Evolutionary conservation across 2,888 invertebrate species (phyloP).

Genomic region (Neocrepidodera transversa): DNA sequence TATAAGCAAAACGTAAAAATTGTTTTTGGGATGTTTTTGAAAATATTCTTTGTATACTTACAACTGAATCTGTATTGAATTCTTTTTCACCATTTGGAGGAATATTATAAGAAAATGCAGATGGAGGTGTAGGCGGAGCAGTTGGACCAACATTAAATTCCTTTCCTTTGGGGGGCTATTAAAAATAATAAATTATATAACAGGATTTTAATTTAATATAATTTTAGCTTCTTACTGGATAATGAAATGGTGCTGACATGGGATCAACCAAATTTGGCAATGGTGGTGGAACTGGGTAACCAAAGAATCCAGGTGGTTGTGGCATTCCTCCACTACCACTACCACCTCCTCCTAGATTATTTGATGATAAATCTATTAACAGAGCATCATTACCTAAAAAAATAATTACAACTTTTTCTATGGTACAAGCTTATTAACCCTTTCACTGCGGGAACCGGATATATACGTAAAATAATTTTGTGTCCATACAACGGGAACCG

Average conservation of each 20-base stretch:
- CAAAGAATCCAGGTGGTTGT: slow-evolving; percentile 81
- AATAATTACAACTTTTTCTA: slow-evolving; percentile 16
- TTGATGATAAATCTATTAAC: slow-evolving; percentile 71
- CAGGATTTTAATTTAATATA: background rate
- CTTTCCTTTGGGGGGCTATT: slow-evolving; percentile 40
- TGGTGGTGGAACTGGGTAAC: slow-evolving; percentile 76
- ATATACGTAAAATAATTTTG: no score
- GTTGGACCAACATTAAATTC: slow-evolving; percentile 43
- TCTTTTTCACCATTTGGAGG: slow-evolving; percentile 70
- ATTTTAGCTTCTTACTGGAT: slow-evolving; percentile 66
- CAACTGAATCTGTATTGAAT: slow-evolving; percentile 69
- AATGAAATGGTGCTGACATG: slow-evolving; percentile 68
- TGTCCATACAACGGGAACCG: no score
- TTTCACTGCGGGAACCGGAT: no score
- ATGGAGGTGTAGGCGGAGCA: slow-evolving; percentile 54
- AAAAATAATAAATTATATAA: slow-evolving; percentile 13
- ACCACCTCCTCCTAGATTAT: slow-evolving; percentile 65
- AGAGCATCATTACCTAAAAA: slow-evolving; percentile 65
- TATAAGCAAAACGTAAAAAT: slow-evolving; percentile 5
- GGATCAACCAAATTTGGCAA: slow-evolving; percentile 65
- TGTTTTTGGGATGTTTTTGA: background rate
- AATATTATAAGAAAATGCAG: slow-evolving; percentile 71
- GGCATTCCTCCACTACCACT: slow-evolving; percentile 64
- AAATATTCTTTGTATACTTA: slow-evolving; percentile 42
- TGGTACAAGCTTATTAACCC: background rate